phyloP scores from a whole-genome alignment of 2,113 vertebrate genomes.

The Blennius ocellaris region DNA sequence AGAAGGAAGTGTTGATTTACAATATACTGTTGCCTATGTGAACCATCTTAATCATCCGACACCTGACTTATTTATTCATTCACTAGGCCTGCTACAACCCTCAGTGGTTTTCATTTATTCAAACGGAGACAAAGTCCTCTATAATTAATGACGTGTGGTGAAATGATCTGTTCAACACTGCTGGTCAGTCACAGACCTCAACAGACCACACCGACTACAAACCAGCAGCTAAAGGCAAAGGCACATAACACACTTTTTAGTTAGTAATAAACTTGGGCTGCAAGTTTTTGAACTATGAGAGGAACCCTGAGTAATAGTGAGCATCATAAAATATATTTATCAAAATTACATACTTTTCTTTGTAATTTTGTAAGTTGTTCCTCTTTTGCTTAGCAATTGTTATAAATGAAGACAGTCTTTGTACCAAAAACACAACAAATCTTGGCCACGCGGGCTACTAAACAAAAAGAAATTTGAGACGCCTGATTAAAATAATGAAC shows the following conservation, averaged over 20 bases:
- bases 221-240: constrained; percentile 3
- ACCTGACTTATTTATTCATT: constrained; percentile 8
- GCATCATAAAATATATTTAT: no score
- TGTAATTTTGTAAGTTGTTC: no score
- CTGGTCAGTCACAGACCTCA: constrained; percentile 1
- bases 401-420: no score
- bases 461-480: no score
- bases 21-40: not conserved
- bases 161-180: not conserved
- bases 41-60: not conserved
- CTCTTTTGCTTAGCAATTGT: no score
- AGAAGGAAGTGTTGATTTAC: not conserved
- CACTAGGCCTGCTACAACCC: not conserved
- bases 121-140: not conserved
- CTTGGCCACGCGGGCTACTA: no score
- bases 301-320: no score
- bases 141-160: constrained; percentile 4
- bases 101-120: not conserved
- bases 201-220: constrained; percentile 7
- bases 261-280: no score
- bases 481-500: no score
- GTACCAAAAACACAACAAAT: no score
- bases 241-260: not conserved
- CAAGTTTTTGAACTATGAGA: no score
- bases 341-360: no score